A percentile compares a stretch with the other conserved stretches of the same genome.
These are phyloP conservation scores for Orthosia gracilis DNA, from an alignment of 2,888 invertebrate species.

Conservation along the genomic window DNA sequence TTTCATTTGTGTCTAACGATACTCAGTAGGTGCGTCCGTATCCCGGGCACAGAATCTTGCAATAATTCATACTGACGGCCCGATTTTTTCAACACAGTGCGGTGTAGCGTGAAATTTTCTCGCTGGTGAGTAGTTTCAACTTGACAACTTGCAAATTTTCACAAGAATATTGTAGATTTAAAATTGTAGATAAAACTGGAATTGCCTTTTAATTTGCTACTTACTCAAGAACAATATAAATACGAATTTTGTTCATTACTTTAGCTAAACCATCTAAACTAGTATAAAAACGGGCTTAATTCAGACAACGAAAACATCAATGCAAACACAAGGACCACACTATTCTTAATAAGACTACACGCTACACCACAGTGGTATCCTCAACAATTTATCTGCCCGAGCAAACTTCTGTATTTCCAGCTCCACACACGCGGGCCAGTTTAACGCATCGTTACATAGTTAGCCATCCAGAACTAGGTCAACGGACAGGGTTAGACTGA, in stretches of 20 bases:
- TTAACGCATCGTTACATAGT: conserved; percentile 37
- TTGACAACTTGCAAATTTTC: no score
- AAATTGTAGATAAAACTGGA: no score
- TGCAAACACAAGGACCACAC: neutral
- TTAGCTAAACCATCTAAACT: no score
- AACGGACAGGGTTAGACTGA: conserved; percentile 42
- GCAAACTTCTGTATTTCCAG: neutral
- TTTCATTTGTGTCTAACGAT: neutral
- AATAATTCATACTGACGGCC: conserved; percentile 17
- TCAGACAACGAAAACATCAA: neutral
- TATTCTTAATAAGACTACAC: conserved; percentile 7
- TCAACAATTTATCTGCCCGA: conserved; percentile 18
- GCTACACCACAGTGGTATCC: conserved; percentile 2
- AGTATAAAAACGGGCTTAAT: no score
- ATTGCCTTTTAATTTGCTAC: no score
- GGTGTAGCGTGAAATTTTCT: neutral
- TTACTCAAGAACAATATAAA: no score
- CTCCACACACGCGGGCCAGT: conserved; percentile 18
- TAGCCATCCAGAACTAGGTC: conserved; percentile 52
- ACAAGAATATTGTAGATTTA: no score
- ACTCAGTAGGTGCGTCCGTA: neutral
- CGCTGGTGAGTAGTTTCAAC: no score
- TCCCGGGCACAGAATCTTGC: neutral
- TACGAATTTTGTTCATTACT: no score
- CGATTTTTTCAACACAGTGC: neutral